A percentile compares a stretch with the other conserved stretches of the same genome.
These are phyloP conservation scores for Spheniscus humboldti DNA, from an alignment of 2,797 vertebrate genomes.

Conservation along the genomic window DNA sequence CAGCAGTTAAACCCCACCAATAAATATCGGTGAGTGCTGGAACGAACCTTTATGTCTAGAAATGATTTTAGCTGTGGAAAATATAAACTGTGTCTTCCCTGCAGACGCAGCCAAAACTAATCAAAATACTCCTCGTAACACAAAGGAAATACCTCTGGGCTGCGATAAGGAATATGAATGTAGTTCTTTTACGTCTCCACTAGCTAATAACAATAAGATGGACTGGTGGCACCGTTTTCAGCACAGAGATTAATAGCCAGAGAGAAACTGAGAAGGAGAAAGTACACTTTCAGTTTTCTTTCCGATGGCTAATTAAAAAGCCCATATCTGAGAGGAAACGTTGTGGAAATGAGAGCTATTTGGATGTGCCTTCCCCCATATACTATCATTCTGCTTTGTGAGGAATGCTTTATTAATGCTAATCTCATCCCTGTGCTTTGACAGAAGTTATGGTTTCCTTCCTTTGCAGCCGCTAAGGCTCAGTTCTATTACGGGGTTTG, in stretches of 20 bases:
- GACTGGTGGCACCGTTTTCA: background rate
- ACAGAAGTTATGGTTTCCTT: slow-evolving; percentile 67
- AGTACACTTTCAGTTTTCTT: slow-evolving; percentile 61
- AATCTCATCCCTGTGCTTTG: slow-evolving; percentile 63
- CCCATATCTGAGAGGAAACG: slow-evolving; percentile 46
- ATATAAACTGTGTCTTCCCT: slow-evolving; percentile 41
- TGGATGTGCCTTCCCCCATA: slow-evolving; percentile 36
- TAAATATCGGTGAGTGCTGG: background rate
- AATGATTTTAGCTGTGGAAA: slow-evolving; percentile 24
- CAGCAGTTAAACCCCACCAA: background rate
- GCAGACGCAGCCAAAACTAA: slow-evolving; percentile 41
- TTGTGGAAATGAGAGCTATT: slow-evolving; percentile 55
- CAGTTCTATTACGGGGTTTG: slow-evolving; percentile 50
- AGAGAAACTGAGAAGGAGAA: slow-evolving; percentile 37
- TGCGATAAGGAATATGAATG: slow-evolving; percentile 47
- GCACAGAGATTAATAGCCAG: background rate
- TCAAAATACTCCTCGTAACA: slow-evolving; percentile 36
- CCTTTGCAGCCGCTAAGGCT: slow-evolving; percentile 58
- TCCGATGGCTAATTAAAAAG: slow-evolving; percentile 59
- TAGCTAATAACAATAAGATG: slow-evolving; percentile 38
- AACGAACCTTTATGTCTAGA: background rate
- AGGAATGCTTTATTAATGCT: slow-evolving; percentile 48
- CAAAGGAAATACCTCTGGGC: slow-evolving; percentile 53
- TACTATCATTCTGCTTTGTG: slow-evolving; percentile 21
- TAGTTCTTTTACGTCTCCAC: background rate